phyloP scores from a whole-genome alignment of 2,888 invertebrate genomes.

The Oegoconia quadripuncta region DNA sequence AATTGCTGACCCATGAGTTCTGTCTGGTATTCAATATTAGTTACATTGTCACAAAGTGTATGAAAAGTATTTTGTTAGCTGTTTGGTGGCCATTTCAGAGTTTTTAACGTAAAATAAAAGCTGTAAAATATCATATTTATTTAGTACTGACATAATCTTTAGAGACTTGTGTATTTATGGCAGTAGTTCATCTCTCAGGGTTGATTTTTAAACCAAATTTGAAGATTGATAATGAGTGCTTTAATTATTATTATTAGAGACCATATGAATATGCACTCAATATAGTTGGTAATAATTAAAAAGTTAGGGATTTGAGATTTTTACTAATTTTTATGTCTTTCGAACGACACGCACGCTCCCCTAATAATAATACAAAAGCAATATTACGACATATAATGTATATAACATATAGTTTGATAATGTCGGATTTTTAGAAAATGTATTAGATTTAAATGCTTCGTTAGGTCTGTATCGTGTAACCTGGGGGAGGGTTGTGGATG shows the following conservation, averaged over 20 bases:
- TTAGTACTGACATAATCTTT: slow-evolving; percentile 66
- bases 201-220: slow-evolving; percentile 66
- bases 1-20: no score
- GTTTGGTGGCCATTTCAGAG: slow-evolving; percentile 48
- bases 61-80: no score
- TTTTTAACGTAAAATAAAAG: slow-evolving; percentile 36
- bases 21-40: slow-evolving; percentile 3
- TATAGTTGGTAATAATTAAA: slow-evolving; percentile 61
- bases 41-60: no score
- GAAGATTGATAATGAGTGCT: slow-evolving; percentile 70
- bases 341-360: slow-evolving; percentile 73
- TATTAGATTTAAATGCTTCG: slow-evolving; percentile 71
- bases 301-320: slow-evolving; percentile 72
- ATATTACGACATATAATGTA: slow-evolving; percentile 78
- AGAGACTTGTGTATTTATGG: slow-evolving; percentile 67
- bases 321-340: slow-evolving; percentile 67
- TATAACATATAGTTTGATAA: slow-evolving; percentile 77
- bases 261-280: slow-evolving; percentile 64
- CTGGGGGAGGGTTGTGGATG: slow-evolving; percentile 60
- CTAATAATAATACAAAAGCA: slow-evolving; percentile 76
- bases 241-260: slow-evolving; percentile 66
- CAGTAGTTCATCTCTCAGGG: slow-evolving; percentile 51
- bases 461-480: slow-evolving; percentile 58
- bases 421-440: slow-evolving; percentile 76
- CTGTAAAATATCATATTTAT: slow-evolving; percentile 58